A percentile compares a stretch with the other conserved stretches of the same genome.
phyloP scores from a whole-genome alignment of 35 echinoderm and acorn worm genomes.

The Acanthaster planci region DNA sequence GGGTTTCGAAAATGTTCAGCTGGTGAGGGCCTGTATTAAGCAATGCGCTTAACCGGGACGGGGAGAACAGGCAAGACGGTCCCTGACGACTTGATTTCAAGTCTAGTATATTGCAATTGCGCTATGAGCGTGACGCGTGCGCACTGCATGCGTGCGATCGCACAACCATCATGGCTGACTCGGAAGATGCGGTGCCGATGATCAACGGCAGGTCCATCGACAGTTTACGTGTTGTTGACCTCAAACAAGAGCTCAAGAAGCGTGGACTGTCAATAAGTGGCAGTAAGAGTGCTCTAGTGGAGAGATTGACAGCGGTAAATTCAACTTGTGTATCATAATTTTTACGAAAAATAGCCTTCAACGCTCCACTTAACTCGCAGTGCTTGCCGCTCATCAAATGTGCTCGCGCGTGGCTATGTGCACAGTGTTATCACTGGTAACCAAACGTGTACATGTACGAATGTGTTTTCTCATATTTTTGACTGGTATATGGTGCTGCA shows the following conservation, averaged over 20 bases:
- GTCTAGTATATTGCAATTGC: too few species aligned
- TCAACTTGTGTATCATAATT: neutral
- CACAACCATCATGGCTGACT: slow-evolving; percentile 40
- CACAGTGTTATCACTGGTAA: too few species aligned
- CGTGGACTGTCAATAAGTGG: slow-evolving; percentile 64
- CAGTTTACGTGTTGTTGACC: slow-evolving; percentile 71
- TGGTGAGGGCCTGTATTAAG: too few species aligned
- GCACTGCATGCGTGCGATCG: neutral
- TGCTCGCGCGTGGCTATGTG: neutral
- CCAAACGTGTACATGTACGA: too few species aligned
- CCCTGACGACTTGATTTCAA: too few species aligned
- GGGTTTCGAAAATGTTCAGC: too few species aligned
- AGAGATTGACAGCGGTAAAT: slow-evolving; percentile 73
- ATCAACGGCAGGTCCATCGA: slow-evolving; percentile 63
- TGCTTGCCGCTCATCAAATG: neutral
- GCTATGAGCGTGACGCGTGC: neutral
- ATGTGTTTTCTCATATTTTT: too few species aligned
- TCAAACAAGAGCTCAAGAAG: slow-evolving; percentile 89
- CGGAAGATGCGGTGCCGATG: slow-evolving; percentile 45
- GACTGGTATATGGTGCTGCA: too few species aligned
- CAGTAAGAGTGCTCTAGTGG: slow-evolving; percentile 75
- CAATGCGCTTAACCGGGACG: too few species aligned
- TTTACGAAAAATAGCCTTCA: neutral
- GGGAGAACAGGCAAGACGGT: too few species aligned
- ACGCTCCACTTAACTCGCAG: neutral